Percentiles rank a stretch among this genome's conserved stretches.
Evolutionary conservation across 2,888 invertebrate genomes (phyloP).

Genomic region (Dicroscelio sp.): DNA sequence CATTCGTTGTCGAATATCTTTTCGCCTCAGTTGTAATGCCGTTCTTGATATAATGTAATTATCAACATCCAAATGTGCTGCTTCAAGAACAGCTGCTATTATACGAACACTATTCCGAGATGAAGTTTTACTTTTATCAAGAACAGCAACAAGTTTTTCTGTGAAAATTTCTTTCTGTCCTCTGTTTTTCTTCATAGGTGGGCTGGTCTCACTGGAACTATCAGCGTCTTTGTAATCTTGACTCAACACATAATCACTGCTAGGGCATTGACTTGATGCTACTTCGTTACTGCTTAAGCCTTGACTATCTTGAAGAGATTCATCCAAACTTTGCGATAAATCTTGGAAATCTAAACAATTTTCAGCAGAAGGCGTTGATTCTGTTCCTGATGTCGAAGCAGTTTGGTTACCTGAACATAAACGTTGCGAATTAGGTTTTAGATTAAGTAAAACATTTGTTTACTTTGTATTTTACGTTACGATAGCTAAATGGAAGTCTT

Average conservation of each 20-base stretch:
- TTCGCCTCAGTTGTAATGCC: background rate
- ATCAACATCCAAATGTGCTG: background rate
- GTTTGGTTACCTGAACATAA: constrained; percentile 1
- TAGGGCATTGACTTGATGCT: constrained; percentile 8
- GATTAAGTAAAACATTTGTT: background rate
- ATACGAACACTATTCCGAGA: constrained; percentile 9
- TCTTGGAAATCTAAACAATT: constrained; percentile 23
- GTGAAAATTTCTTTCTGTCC: constrained; percentile 36
- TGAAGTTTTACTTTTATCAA: constrained; percentile 41
- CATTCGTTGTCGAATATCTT: constrained; percentile 2
- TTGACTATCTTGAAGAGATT: constrained; percentile 14
- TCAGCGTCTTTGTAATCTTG: background rate
- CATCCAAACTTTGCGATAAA: constrained; percentile 28
- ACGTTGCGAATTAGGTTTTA: background rate
- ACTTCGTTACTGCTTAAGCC: background rate
- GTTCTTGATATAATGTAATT: constrained; percentile 3
- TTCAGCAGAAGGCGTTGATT: background rate
- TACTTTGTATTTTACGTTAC: background rate
- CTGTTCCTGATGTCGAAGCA: background rate
- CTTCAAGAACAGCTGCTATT: constrained; percentile 46
- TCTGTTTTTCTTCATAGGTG: constrained; percentile 25
- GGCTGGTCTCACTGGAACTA: constrained; percentile 14
- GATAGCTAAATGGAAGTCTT: background rate
- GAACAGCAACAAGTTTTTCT: constrained; percentile 3
- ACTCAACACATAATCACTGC: constrained; percentile 19